Percentiles rank a stretch among this genome's conserved stretches.
Evolutionary conservation across 2,113 vertebrate species (phyloP).

Genomic region (Eolophus roseicapilla): DNA sequence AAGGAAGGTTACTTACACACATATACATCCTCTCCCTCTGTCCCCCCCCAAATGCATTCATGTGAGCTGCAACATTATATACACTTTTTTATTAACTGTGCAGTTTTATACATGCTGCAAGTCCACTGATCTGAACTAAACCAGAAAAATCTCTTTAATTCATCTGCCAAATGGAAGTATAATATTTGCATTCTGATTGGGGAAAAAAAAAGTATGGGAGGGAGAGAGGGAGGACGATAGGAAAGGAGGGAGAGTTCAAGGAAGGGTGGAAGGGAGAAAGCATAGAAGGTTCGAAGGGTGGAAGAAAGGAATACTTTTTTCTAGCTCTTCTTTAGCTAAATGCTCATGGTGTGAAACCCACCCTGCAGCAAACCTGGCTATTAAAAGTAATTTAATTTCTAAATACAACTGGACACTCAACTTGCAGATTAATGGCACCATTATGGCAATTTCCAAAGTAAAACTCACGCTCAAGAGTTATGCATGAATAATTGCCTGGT

Average conservation of each 20-base stretch:
- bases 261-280: not conserved
- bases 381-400: not conserved
- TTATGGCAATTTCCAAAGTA: not conserved
- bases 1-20: not conserved
- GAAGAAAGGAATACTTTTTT: not conserved
- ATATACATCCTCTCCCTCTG: not conserved
- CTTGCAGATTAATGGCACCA: not conserved
- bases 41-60: not conserved
- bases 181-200: not conserved
- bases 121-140: not conserved
- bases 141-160: not conserved
- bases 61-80: not conserved
- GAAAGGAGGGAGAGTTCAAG: fast-evolving
- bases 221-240: not conserved
- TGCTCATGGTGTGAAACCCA: not conserved
- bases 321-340: not conserved
- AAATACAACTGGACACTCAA: not conserved
- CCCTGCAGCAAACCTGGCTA: not conserved
- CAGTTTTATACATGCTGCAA: not conserved
- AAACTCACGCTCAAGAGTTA: not conserved
- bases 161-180: not conserved
- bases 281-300: not conserved
- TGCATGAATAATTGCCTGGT: not conserved
- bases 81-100: not conserved
- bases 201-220: not conserved